phyloP scores from a whole-genome alignment of 2,888 invertebrate genomes.

The Lasius platythorax region DNA sequence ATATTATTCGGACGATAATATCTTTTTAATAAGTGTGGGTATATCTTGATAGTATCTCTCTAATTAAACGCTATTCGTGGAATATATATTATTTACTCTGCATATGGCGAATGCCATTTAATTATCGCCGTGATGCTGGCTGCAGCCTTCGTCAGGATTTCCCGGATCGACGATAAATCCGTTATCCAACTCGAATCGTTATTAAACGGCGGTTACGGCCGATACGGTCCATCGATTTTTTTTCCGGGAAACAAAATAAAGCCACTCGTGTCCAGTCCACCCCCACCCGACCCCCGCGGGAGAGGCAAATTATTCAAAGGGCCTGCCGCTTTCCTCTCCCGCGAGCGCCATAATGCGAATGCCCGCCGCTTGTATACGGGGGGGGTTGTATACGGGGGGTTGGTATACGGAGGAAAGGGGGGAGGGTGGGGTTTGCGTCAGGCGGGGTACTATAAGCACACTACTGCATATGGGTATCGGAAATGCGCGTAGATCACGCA shows the following conservation, averaged over 20 bases:
- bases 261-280: slow-evolving; percentile 27
- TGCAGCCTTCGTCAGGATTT: background rate
- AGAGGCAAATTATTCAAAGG: slow-evolving; percentile 75
- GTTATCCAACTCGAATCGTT: slow-evolving; percentile 40
- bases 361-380: slow-evolving; percentile 53
- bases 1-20: background rate
- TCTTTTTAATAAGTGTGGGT: background rate
- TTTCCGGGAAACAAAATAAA: slow-evolving; percentile 66
- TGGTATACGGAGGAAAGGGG: slow-evolving; percentile 9
- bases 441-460: slow-evolving; percentile 69
- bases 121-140: background rate
- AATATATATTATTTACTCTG: background rate
- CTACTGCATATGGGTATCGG: slow-evolving; percentile 74
- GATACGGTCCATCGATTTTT: slow-evolving; percentile 68
- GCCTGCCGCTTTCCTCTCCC: slow-evolving; percentile 53
- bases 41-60: background rate
- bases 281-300: background rate
- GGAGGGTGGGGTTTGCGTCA: slow-evolving; percentile 59
- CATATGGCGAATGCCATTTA: background rate
- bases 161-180: slow-evolving; percentile 38
- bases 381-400: slow-evolving; percentile 24
- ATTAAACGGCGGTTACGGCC: slow-evolving; percentile 60
- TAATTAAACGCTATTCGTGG: background rate
- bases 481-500: slow-evolving; percentile 78
- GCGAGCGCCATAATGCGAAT: slow-evolving; percentile 56